These are phyloP conservation scores for Trichopoda pennipes DNA, from an alignment of 2,888 invertebrate genomes.

Conservation along the genomic window DNA sequence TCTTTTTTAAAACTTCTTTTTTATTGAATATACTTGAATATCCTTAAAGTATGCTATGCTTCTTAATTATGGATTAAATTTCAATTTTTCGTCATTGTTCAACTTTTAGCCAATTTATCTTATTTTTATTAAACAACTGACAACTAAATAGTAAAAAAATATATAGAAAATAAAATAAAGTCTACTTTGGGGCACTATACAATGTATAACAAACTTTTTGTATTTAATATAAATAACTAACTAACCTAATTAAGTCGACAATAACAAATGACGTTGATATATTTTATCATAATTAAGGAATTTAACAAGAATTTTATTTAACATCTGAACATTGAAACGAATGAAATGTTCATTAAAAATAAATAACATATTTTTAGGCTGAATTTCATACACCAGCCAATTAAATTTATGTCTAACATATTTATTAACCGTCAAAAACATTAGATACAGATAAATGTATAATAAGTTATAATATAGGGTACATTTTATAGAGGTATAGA, in stretches of 20 bases:
- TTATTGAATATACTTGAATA: too few relatives aligned
- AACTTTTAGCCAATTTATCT: neutral
- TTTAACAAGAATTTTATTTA: neutral
- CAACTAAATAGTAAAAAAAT: neutral
- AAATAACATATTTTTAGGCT: neutral
- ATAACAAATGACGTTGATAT: neutral
- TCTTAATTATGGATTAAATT: too few relatives aligned
- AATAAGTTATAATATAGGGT: too few relatives aligned
- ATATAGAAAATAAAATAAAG: neutral
- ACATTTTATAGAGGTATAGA: too few relatives aligned
- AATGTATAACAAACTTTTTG: neutral
- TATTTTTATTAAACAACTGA: neutral
- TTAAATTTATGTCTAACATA: neutral
- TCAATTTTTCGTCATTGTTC: neutral
- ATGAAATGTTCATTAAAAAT: too few relatives aligned
- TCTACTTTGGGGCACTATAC: neutral
- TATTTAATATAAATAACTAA: too few relatives aligned
- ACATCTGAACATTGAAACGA: neutral
- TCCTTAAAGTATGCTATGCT: too few relatives aligned
- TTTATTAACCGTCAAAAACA: neutral
- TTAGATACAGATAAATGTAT: neutral
- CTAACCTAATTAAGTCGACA: neutral
- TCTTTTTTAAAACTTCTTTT: too few relatives aligned
- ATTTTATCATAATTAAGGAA: neutral
- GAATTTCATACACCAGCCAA: neutral